A percentile compares a stretch with the other conserved stretches of the same genome.
Evolutionary conservation across 2,888 invertebrate genomes (phyloP).

Genomic region (Tanypteryx hageni): DNA sequence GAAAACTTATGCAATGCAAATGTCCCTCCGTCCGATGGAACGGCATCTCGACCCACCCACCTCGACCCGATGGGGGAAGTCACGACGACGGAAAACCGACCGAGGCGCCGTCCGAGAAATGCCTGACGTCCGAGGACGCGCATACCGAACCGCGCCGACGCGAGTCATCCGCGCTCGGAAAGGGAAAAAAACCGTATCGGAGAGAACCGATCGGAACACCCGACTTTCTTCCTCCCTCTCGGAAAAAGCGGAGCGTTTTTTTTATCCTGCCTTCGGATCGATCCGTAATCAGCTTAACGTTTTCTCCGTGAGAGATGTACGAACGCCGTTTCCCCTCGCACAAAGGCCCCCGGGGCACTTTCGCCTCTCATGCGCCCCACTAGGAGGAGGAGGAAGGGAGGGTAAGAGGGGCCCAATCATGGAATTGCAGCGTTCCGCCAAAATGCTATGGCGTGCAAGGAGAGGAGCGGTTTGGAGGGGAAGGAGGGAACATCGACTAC

Average conservation of each 20-base stretch:
- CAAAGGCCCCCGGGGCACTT: conserved; percentile 39
- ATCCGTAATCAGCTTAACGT: conserved; percentile 17
- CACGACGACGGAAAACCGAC: not conserved
- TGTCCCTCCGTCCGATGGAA: not conserved
- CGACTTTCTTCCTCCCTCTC: not conserved
- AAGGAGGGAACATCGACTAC: not conserved
- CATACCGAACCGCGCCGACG: not conserved
- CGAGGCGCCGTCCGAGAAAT: not conserved
- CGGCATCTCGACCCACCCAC: not conserved
- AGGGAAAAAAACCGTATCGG: not conserved
- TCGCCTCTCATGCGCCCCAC: conserved; percentile 26
- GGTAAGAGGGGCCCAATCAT: not conserved
- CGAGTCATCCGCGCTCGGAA: too few relatives aligned
- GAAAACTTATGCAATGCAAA: not conserved
- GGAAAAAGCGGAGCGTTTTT: conserved; percentile 20
- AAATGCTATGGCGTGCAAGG: conserved; percentile 25
- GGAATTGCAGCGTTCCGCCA: conserved; percentile 48
- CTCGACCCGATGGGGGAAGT: not conserved
- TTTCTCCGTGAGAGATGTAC: conserved; percentile 25
- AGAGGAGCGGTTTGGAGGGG: not conserved
- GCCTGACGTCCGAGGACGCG: not conserved
- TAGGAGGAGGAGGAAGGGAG: not conserved
- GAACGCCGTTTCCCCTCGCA: conserved; percentile 9
- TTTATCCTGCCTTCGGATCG: not conserved
- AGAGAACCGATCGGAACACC: not conserved